These are phyloP conservation scores for Luperina nickerlii DNA, from an alignment of 2,888 invertebrate species.

Conservation along the genomic window DNA sequence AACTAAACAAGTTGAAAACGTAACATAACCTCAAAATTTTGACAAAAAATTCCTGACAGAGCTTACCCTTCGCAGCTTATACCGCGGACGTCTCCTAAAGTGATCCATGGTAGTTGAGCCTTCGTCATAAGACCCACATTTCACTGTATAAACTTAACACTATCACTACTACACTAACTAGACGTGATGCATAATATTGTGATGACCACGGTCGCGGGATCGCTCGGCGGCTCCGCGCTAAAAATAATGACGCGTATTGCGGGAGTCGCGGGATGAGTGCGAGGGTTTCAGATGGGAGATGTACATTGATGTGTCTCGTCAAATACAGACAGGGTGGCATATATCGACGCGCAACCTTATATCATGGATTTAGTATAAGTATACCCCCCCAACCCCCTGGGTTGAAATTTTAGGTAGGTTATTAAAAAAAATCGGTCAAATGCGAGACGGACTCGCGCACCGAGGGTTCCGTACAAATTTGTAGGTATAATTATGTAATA, in stretches of 20 bases:
- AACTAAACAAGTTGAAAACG: conserved; percentile 25
- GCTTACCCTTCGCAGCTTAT: conserved; percentile 77
- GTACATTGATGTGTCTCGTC: conserved; percentile 61
- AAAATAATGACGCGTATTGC: conserved; percentile 80
- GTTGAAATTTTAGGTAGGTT: background rate
- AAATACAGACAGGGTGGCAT: background rate
- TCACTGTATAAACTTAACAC: conserved; percentile 75
- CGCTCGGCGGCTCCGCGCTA: conserved; percentile 82
- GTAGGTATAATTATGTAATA: too few relatives aligned
- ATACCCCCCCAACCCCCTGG: background rate
- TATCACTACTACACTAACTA: conserved; percentile 64
- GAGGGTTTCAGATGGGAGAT: conserved; percentile 52
- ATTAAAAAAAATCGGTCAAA: too few relatives aligned
- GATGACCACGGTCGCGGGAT: conserved; percentile 68
- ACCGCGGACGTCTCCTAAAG: conserved; percentile 82
- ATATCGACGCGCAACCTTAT: background rate
- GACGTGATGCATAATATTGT: conserved; percentile 60
- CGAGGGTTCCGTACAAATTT: too few relatives aligned
- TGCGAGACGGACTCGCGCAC: too few relatives aligned
- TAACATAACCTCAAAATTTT: conserved; percentile 73
- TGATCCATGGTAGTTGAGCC: conserved; percentile 81
- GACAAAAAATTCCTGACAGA: conserved; percentile 71
- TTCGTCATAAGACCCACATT: conserved; percentile 87
- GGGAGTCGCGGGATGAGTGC: conserved; percentile 58
- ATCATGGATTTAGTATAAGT: background rate